A percentile compares a stretch with the other conserved stretches of the same genome.
These are phyloP conservation scores for Drosophila niveifrons DNA, from an alignment of 2,888 invertebrate species.

Conservation along the genomic window DNA sequence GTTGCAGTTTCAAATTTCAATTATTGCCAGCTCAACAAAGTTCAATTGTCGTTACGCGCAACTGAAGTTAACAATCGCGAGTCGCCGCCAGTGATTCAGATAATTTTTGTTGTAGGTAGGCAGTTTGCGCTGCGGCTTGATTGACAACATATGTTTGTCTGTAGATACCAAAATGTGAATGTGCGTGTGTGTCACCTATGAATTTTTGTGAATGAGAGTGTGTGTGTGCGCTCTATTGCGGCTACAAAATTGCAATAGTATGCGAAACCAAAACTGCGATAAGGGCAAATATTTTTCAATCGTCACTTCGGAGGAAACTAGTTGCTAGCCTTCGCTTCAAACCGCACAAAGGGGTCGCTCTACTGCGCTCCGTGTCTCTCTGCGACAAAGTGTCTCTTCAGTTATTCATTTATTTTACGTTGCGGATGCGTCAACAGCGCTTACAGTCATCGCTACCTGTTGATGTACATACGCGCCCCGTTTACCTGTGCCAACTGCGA, in stretches of 20 bases:
- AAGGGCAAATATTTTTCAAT: slow-evolving; percentile 34
- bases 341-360: slow-evolving; percentile 12
- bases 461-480: slow-evolving; percentile 15
- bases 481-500: slow-evolving; percentile 1
- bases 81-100: slow-evolving; percentile 49
- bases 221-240: slow-evolving; percentile 10
- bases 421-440: slow-evolving; percentile 34
- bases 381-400: slow-evolving; percentile 5
- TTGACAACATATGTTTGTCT: slow-evolving; percentile 51
- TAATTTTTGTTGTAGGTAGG: slow-evolving; percentile 11
- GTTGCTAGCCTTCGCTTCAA: slow-evolving; percentile 20
- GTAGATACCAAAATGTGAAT: slow-evolving; percentile 34
- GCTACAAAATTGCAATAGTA: slow-evolving; percentile 14
- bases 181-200: not conserved
- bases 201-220: slow-evolving; percentile 11
- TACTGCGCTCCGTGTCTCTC: not conserved
- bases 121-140: slow-evolving; percentile 19
- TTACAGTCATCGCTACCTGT: slow-evolving; percentile 47
- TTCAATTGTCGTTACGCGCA: slow-evolving; percentile 9
- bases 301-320: slow-evolving; percentile 41
- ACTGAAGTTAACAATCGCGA: slow-evolving; percentile 1
- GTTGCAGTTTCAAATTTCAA: slow-evolving; percentile 41
- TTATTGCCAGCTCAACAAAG: slow-evolving; percentile 47
- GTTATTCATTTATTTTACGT: slow-evolving; percentile 1
- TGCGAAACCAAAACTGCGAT: slow-evolving; percentile 39